phyloP scores from a whole-genome alignment of 2,797 vertebrate genomes.

The Enteromius mattozi region DNA sequence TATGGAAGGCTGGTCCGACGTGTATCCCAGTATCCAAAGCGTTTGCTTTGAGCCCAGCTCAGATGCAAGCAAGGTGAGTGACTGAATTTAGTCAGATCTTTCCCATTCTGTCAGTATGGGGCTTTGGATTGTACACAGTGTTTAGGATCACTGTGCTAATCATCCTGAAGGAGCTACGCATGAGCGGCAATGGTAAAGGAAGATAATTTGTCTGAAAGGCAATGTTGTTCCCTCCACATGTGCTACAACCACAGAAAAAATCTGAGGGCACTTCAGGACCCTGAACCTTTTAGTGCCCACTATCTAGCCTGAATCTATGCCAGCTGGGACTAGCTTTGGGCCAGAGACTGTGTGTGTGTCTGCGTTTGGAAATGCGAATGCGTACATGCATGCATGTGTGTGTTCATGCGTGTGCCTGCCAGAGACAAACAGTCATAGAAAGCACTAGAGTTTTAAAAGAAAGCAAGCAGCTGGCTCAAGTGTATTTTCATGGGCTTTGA shows the following conservation, averaged over 20 bases:
- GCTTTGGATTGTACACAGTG: slow-evolving; percentile 22
- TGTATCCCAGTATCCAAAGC: slow-evolving; percentile 66
- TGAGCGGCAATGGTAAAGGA: background rate
- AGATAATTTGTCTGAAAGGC: slow-evolving; percentile 44
- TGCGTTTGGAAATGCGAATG: slow-evolving; percentile 18
- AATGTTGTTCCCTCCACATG: slow-evolving; percentile 29
- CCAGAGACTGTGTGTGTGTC: background rate
- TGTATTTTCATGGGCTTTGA: slow-evolving; percentile 47
- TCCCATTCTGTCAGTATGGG: background rate
- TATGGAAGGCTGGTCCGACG: slow-evolving; percentile 69
- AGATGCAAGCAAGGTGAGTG: slow-evolving; percentile 63
- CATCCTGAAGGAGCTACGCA: slow-evolving; percentile 12
- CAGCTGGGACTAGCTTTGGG: slow-evolving; percentile 49
- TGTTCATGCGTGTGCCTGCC: slow-evolving; percentile 26
- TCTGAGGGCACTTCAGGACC: slow-evolving; percentile 39
- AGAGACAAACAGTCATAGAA: slow-evolving; percentile 41
- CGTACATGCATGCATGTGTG: slow-evolving; percentile 38
- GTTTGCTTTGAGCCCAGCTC: slow-evolving; percentile 67
- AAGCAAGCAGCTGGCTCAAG: slow-evolving; percentile 36
- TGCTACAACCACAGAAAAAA: slow-evolving; percentile 15
- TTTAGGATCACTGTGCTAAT: slow-evolving; percentile 25
- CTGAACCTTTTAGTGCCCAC: slow-evolving; percentile 46
- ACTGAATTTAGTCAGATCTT: background rate
- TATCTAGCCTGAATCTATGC: slow-evolving; percentile 30
- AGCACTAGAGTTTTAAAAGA: slow-evolving; percentile 37